Evolutionary conservation across 2,797 vertebrate species (phyloP).

Genomic region (Pipistrellus pipistrellus): DNA sequence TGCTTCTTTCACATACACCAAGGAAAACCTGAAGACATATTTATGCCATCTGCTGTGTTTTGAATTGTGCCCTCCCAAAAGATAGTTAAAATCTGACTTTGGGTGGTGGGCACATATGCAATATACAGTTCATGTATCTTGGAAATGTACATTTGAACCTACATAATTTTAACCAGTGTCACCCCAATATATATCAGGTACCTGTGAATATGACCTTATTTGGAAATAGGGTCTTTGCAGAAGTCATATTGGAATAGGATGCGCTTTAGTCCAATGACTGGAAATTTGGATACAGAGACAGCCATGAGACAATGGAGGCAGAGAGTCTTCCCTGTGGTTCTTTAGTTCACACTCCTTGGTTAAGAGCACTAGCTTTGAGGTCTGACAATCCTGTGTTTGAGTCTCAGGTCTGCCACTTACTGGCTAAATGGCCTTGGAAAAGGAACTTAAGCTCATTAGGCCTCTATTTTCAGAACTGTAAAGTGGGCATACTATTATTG

Average conservation of each 20-base stretch:
- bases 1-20: background rate
- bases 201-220: conserved; percentile 47
- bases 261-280: background rate
- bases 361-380: background rate
- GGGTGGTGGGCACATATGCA: background rate
- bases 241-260: background rate
- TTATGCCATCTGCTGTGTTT: background rate
- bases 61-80: background rate
- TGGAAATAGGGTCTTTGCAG: conserved; percentile 36
- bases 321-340: background rate
- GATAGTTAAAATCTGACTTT: conserved; percentile 18
- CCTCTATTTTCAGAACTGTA: background rate
- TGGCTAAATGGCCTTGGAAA: conserved; percentile 27
- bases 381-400: background rate
- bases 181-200: background rate
- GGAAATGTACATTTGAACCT: background rate
- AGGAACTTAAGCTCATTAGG: background rate
- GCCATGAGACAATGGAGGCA: background rate
- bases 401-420: background rate
- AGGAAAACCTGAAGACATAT: background rate
- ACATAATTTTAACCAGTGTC: background rate
- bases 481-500: background rate
- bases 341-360: background rate
- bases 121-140: background rate
- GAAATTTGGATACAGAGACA: background rate